These are phyloP conservation scores for Zaprionus bogoriensis DNA, from an alignment of 2,888 invertebrate genomes.

Conservation along the genomic window DNA sequence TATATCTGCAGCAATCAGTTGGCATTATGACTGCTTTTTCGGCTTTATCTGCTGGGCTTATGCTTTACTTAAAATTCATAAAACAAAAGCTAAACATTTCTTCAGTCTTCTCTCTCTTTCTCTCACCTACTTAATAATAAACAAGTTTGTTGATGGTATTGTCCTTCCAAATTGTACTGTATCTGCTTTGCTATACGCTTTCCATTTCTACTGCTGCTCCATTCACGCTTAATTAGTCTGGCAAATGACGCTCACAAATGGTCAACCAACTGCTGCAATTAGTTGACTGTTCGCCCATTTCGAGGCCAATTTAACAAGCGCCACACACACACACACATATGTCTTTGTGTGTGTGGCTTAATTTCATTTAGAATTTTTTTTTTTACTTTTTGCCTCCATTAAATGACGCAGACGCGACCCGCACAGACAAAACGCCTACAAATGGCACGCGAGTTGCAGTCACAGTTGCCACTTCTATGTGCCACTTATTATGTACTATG, in stretches of 20 bases:
- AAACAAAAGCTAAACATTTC: no score
- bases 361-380: constrained; percentile 42
- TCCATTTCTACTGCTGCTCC: no score
- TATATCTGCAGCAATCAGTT: no score
- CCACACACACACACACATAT: constrained; percentile 12
- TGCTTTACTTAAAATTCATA: no score
- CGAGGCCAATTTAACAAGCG: constrained; percentile 31
- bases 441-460: constrained; percentile 48
- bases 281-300: constrained; percentile 22
- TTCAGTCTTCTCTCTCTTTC: no score
- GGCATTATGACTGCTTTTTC: no score
- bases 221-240: background rate
- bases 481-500: constrained; percentile 48
- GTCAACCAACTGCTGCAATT: constrained; percentile 32
- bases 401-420: constrained; percentile 22
- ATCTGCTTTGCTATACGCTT: no score
- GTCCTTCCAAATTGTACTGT: no score
- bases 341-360: no score
- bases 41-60: no score
- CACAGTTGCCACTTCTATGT: constrained; percentile 50
- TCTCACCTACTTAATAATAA: no score
- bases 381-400: constrained; percentile 7
- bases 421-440: constrained; percentile 40
- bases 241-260: constrained; percentile 8
- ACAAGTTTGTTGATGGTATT: no score